Base-by-base conservation (phyloP, 1,140 invertebrate genomes). In the Luehdorfia chinensis region DNA sequence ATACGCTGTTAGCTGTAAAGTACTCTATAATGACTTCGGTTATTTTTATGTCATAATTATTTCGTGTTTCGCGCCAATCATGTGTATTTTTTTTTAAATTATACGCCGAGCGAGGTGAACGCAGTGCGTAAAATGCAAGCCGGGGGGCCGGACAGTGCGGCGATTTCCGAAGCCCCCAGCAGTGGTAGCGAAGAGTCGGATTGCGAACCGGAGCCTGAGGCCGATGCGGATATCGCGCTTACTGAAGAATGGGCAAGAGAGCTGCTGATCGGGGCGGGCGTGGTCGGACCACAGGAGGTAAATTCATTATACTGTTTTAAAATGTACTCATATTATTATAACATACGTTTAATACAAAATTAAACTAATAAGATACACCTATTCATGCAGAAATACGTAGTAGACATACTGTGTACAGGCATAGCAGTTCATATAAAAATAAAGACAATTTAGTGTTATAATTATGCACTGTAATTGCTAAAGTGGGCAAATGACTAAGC, bases 211-310 rank as follows among this genome's bases (percentile, higher is more conserved):
- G 67, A 52, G 3, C 56, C 63, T 5, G 77, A 81, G 28, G 45
- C 54, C 3, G 75, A 79, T 7, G 55, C 61, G 1, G 78, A 84
- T 36, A 66, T 66, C 4, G 74, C 70, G 12, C 61, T 85, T 9
- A 84, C 78, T 3, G 81, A 85, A 45, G 81, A 85, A 44, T 85
- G 81, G 81, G 81, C 81, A 2, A 60, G 68, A 16, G 79, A 84
- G 23, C 41, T 85, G 30, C 55, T 85, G 16, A 39, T 46, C 12
- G 62, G 50, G 1, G 67, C 71, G 66, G 81, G 77, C 56, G 78
- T 81, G 75, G 74, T 57, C 61, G 48, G 53, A 4, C 65, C 78
- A 32, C 66, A 70, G 30, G 78, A 84, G 78, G 80, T 79, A 60
- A 13, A 13, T 27, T n/a, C n/a, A n/a, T n/a, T n/a, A n/a, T n/a